Percentiles rank a stretch among this genome's conserved stretches.
phyloP scores from a whole-genome alignment of 2,888 invertebrate genomes.

The Julus scanicus region DNA sequence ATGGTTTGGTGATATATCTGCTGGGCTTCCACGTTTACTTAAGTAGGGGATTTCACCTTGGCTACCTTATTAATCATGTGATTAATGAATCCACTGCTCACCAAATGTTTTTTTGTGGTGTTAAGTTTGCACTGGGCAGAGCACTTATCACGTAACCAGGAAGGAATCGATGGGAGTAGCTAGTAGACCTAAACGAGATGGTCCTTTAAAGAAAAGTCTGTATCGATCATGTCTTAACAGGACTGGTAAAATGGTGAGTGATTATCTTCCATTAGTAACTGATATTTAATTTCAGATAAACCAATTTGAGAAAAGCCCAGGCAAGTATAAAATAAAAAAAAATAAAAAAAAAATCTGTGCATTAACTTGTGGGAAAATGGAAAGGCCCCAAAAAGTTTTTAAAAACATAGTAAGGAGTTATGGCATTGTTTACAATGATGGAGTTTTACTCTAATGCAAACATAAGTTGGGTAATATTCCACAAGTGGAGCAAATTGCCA shows the following conservation, averaged over 20 bases:
- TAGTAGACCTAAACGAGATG: slow-evolving; percentile 30
- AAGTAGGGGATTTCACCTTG: slow-evolving; percentile 14
- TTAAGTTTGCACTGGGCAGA: slow-evolving; percentile 54
- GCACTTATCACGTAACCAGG: slow-evolving; percentile 52
- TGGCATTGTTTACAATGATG: neutral
- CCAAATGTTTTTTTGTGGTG: neutral
- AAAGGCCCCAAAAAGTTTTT: neutral
- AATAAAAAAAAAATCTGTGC: too few species aligned
- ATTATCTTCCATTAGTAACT: neutral
- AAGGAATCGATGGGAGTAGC: slow-evolving; percentile 22
- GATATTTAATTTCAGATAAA: too few species aligned
- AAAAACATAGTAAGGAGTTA: neutral
- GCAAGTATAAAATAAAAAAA: too few species aligned
- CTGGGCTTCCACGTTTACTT: slow-evolving; percentile 55
- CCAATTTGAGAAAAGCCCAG: too few species aligned
- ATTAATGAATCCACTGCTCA: neutral
- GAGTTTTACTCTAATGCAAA: neutral
- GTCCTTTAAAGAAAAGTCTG: slow-evolving; percentile 51
- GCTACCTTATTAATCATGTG: neutral
- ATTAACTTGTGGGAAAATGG: neutral
- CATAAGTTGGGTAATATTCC: neutral
- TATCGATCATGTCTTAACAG: slow-evolving; percentile 51
- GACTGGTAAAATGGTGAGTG: slow-evolving; percentile 51
- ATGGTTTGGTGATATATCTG: slow-evolving; percentile 53
- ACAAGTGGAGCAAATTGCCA: neutral